phyloP scores from a whole-genome alignment of 2,113 vertebrate species.

The Tragelaphus scriptus region DNA sequence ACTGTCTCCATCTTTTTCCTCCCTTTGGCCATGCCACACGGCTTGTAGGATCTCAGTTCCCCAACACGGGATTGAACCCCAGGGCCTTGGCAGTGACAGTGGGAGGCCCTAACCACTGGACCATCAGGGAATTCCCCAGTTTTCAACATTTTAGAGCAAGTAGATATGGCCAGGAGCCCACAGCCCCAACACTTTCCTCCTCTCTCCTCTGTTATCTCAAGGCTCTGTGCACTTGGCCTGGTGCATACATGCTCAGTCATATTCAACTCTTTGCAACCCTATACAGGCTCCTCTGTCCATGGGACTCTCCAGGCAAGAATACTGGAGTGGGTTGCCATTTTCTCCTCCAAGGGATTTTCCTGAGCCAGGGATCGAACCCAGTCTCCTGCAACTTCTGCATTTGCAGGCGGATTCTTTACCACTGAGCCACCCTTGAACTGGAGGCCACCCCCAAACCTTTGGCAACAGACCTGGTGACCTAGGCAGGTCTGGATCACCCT shows the following conservation, averaged over 20 bases:
- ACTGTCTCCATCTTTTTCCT: neutral
- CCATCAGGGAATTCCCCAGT: neutral
- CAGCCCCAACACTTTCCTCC: accelerated
- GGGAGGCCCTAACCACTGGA: neutral
- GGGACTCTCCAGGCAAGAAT: neutral
- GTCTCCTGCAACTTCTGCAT: neutral
- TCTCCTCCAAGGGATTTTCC: neutral
- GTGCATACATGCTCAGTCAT: neutral
- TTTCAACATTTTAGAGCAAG: neutral
- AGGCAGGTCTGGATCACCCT: neutral
- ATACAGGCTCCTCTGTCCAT: neutral
- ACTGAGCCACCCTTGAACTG: neutral
- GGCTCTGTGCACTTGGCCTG: neutral
- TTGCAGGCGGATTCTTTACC: neutral
- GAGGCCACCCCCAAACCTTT: neutral
- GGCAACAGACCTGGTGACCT: neutral
- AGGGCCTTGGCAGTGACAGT: neutral
- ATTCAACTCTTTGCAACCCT: neutral
- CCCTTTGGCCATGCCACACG: neutral
- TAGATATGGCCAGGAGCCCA: neutral
- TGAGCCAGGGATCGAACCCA: neutral
- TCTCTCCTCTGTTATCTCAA: neutral
- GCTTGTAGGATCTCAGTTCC: neutral
- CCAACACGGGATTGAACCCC: neutral
- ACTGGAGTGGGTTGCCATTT: neutral